Evolutionary conservation across 2,113 vertebrate genomes (phyloP).

Genomic region (Etia nguti): DNA sequence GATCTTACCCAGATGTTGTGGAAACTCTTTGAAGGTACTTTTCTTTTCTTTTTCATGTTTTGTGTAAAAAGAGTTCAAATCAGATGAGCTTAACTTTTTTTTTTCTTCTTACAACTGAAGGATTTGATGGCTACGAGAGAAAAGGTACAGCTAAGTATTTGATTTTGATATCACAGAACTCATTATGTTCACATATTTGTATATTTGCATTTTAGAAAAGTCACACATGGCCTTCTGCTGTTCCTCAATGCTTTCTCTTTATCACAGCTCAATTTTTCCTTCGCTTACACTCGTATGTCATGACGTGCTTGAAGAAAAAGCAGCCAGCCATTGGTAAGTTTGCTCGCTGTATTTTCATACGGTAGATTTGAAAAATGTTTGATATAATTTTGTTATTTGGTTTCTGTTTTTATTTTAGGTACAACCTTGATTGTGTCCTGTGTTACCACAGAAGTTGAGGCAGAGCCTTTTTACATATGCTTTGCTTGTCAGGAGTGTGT

Average conservation of each 20-base stretch:
- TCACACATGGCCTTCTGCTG: background rate
- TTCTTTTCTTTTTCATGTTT: background rate
- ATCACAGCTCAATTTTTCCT: background rate
- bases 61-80: background rate
- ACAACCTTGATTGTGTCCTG: conserved; percentile 25
- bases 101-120: background rate
- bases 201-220: background rate
- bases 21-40: background rate
- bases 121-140: background rate
- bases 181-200: background rate
- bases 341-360: background rate
- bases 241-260: background rate
- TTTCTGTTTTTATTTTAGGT: background rate
- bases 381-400: background rate
- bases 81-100: background rate
- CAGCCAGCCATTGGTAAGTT: conserved; percentile 37
- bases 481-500: conserved; percentile 48
- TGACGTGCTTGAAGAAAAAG: background rate
- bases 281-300: background rate
- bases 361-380: background rate
- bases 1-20: background rate
- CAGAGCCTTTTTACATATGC: conserved; percentile 21
- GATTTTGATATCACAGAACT: background rate
- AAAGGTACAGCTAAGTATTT: background rate
- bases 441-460: background rate